Conservation (phyloP, 2,113 vertebrate species). For the Conger conger region DNA sequence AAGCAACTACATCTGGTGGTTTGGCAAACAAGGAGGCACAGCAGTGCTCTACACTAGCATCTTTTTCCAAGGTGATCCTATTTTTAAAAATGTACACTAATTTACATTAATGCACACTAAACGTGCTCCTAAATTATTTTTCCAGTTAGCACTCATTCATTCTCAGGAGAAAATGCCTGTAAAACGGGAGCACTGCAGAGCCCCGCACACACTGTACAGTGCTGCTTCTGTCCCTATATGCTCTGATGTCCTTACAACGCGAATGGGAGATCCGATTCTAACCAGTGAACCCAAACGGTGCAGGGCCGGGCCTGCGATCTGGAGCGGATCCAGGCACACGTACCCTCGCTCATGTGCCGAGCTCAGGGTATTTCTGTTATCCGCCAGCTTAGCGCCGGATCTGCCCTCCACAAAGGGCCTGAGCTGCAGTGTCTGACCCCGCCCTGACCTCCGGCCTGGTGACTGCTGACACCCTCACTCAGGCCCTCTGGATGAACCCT, state of each 20-base stretch:
- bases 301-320: background rate
- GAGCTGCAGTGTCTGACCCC: slow-evolving; percentile 80
- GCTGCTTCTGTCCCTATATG: background rate
- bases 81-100: too few relatives aligned
- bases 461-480: slow-evolving; percentile 60
- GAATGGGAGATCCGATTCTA: background rate
- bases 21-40: background rate
- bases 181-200: too few relatives aligned
- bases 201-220: background rate
- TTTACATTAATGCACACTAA: too few relatives aligned
- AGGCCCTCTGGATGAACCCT: slow-evolving; percentile 36
- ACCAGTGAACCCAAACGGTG: background rate
- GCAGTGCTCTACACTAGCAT: too few relatives aligned
- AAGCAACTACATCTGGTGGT: background rate
- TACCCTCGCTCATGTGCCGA: slow-evolving; percentile 73
- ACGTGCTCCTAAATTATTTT: too few relatives aligned
- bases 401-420: slow-evolving; percentile 82
- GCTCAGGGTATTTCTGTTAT: slow-evolving; percentile 81
- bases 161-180: too few relatives aligned
- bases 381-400: slow-evolving; percentile 83
- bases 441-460: slow-evolving; percentile 66
- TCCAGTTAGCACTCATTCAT: too few relatives aligned
- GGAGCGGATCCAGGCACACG: background rate
- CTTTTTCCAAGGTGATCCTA: too few relatives aligned
- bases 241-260: background rate